A percentile compares a stretch with the other conserved stretches of the same genome.
These are phyloP conservation scores for Sinosuthora webbiana DNA, from an alignment of 2,113 vertebrate genomes.

Conservation along the genomic window DNA sequence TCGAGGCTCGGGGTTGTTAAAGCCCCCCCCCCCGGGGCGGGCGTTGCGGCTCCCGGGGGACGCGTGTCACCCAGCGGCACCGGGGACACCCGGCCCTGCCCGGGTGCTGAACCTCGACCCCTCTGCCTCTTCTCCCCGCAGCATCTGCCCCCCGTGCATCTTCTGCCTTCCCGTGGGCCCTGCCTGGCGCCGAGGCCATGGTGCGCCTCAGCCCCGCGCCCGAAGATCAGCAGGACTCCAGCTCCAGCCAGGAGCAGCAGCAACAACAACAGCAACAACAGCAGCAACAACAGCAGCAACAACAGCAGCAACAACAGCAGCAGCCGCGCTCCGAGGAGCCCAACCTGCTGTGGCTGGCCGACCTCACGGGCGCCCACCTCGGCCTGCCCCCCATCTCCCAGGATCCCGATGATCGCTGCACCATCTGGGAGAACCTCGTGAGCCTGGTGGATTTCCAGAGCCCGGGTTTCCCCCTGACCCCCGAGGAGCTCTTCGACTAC, in stretches of 20 bases:
- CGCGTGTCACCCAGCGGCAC: not conserved
- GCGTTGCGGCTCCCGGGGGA: rapidly evolving
- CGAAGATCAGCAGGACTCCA: rapidly evolving
- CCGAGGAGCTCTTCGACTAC: conserved; percentile 79
- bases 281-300: no score
- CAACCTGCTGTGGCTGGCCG: conserved; percentile 90
- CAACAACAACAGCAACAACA: no score
- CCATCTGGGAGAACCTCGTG: conserved; percentile 18
- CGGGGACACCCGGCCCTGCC: not conserved
- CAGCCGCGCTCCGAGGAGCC: conserved; percentile 83
- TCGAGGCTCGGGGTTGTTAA: not conserved
- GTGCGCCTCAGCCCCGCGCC: not conserved
- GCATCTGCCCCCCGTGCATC: not conserved
- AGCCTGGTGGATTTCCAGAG: conserved; percentile 50
- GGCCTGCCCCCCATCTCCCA: conserved; percentile 50
- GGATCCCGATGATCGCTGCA: conserved; percentile 73
- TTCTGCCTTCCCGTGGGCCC: no score
- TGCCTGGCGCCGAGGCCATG: not conserved
- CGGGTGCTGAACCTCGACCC: not conserved
- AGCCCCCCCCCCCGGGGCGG: not conserved
- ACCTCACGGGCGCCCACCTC: conserved; percentile 84
- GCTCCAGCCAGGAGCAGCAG: not conserved
- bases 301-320: no score
- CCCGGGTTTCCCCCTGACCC: conserved; percentile 83
- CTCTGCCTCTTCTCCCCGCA: not conserved